A percentile compares a stretch with the other conserved stretches of the same genome.
These are phyloP conservation scores for Apostichopus leukothele DNA, from an alignment of 53 echinoderm and acorn worm species.

Conservation along the genomic window DNA sequence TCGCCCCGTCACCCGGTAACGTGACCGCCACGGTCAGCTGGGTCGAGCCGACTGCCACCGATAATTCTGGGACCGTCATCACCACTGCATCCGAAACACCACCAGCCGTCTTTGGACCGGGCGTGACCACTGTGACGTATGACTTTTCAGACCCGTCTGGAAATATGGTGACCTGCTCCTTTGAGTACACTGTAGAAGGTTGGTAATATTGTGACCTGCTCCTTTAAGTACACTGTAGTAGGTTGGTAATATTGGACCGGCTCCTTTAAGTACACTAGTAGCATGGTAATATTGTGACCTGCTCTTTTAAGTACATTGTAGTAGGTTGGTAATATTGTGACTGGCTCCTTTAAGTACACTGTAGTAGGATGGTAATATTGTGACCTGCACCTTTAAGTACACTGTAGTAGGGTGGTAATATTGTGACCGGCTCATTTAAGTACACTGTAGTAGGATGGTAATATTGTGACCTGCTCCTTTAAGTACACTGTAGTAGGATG, in stretches of 20 bases:
- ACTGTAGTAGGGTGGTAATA: slow-evolving; percentile 45
- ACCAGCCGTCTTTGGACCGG: slow-evolving; percentile 48
- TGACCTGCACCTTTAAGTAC: slow-evolving; percentile 42
- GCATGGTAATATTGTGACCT: not conserved
- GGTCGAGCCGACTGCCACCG: slow-evolving; percentile 46
- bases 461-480: no score
- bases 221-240: slow-evolving; percentile 30
- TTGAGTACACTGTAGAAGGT: slow-evolving; percentile 58
- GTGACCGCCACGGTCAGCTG: slow-evolving; percentile 51
- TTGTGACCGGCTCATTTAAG: no score
- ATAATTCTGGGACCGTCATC: slow-evolving; percentile 52
- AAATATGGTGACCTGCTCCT: slow-evolving; percentile 40
- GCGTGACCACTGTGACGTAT: slow-evolving; percentile 49
- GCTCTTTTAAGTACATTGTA: slow-evolving; percentile 52
- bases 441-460: no score
- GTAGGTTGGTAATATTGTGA: slow-evolving; percentile 22
- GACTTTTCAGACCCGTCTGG: slow-evolving; percentile 52
- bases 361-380: not conserved
- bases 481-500: no score
- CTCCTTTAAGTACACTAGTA: no score
- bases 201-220: not conserved
- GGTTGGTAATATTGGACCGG: slow-evolving; percentile 5
- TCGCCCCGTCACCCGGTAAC: slow-evolving; percentile 26
- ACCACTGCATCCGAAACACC: slow-evolving; percentile 40
- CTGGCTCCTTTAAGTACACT: no score